Conservation (phyloP, 2,888 invertebrate species). For the Epinotia bilunana region DNA sequence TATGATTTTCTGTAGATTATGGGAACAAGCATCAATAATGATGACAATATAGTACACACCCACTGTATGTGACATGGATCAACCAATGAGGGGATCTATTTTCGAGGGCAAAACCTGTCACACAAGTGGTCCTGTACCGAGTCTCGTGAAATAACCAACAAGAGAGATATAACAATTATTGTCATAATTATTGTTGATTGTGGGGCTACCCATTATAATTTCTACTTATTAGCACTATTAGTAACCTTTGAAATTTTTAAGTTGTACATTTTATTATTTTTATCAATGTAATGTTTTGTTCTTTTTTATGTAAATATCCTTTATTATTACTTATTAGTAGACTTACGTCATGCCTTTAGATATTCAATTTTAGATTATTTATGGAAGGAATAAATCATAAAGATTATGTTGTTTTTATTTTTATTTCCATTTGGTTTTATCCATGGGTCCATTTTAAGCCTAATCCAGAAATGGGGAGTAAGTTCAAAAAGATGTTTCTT, state of each 20-base stretch:
- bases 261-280: slow-evolving; percentile 80
- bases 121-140: not conserved
- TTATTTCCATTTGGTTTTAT: slow-evolving; percentile 56
- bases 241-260: slow-evolving; percentile 67
- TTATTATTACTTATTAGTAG: slow-evolving; percentile 66
- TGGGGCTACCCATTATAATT: slow-evolving; percentile 19
- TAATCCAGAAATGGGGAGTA: slow-evolving; percentile 51
- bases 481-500: slow-evolving; percentile 52
- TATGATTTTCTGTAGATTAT: slow-evolving; percentile 24
- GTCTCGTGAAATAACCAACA: not conserved
- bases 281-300: slow-evolving; percentile 65
- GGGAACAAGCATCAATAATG: slow-evolving; percentile 19
- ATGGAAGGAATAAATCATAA: slow-evolving; percentile 78
- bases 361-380: slow-evolving; percentile 80
- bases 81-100: not conserved
- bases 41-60: slow-evolving; percentile 8
- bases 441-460: slow-evolving; percentile 65
- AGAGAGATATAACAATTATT: not conserved
- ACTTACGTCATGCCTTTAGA: slow-evolving; percentile 74
- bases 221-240: slow-evolving; percentile 30
- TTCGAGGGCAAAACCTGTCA: not conserved
- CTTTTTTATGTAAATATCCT: slow-evolving; percentile 76
- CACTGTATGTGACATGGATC: not conserved
- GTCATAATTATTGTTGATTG: slow-evolving; percentile 21
- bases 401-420: slow-evolving; percentile 66